Evolutionary conservation across 2,888 invertebrate species (phyloP), one percentile per base, ranked within the genome.

Genomic region (Thymelicus acteon): DNA sequence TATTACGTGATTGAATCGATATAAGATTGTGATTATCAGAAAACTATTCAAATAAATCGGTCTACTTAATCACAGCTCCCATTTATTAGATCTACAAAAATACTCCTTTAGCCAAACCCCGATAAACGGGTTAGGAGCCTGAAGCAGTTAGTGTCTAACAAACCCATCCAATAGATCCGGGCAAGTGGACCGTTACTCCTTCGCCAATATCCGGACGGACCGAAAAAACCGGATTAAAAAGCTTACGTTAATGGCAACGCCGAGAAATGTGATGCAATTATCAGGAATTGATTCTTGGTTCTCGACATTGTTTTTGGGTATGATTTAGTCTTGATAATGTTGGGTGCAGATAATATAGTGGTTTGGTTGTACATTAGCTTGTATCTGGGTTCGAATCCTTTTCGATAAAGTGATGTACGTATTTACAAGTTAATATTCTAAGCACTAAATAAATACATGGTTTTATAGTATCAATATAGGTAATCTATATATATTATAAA

Each of bases 201-300:
- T 83, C 82, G 82, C 82, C 86, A 89, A 91, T 92, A 91, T 91
- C 91, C 89, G 89, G 87, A 79, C 77, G 79, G 82, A 81, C 82
- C 85, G 85, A 84, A 89, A 90, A 89, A 89, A 88, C 79, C 81
- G 87, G 87, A 89, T 90, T 90, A 90, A 90, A 89, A 87, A 87
- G 87, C 88, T 85, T 86, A 84, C 86, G 84, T 87, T 91, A 90
- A 91, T 89, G 87, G 89, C 79, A 77, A 76, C 69, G 78, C 82
- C 74, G 87, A 88, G 90, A 91, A 88, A 89, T 89, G 89, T 90
- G 90, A 88, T 86, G 87, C 88, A 88, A 91, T 92, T 91, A 92
- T 78, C 85, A 77, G 77, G 81, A 84, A 85, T 89, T 85, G 88
- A 88, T 86, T 84, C 85, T 77, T 83, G 85, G 87, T 87, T 84